Evolutionary conservation across 2,113 vertebrate species (phyloP), one percentile per base, ranked within the genome.

Genomic region (Reinhardtius hippoglossoides): DNA sequence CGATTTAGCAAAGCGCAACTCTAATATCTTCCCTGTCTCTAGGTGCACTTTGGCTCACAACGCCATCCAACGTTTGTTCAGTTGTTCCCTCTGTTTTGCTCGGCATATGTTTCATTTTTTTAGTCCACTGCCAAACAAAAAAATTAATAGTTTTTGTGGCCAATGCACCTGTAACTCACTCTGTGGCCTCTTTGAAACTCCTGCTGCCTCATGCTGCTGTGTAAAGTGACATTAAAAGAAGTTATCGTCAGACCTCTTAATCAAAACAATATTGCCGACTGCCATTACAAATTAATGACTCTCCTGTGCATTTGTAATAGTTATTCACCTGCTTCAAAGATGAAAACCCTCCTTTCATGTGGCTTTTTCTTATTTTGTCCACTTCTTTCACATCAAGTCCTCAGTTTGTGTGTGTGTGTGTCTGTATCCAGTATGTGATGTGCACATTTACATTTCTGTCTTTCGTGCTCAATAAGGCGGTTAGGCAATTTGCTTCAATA

Each of bases 401-500:
- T 26, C 9, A 59, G 21, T 79, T 67, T n/a, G 27, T 12, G 24
- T 31, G 24, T 24, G 24, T 2, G 24, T 66, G 21, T 35, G 15
- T 62, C 5, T 71, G 26, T 40, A 18, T 20, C 68, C 67, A 55
- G 46, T 16, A 8, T 73, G 23, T 68, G 35, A 68, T 18, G 27
- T 13, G 26, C 42, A 56, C 77, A 73, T 82, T 85, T 65, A 73
- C 80, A 68, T 84, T 74, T 37, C 64, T 37, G 65, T 44, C 37
- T 74, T 24, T 82, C 1, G 52, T 80, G 71, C 68, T 81, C 62
- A 85, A 90, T 85, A 90, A 82, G 59, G 57, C 67, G 56, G 71
- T 74, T 60, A 82, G 76, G 61, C 64, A 78, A 66, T 83, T 75
- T 75, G 21, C 72, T 80, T 42, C 82, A 57, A 73, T 77, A 66